Evolutionary conservation across 2,113 vertebrate species (phyloP).

Genomic region (Oxygymnocypris stewartii): DNA sequence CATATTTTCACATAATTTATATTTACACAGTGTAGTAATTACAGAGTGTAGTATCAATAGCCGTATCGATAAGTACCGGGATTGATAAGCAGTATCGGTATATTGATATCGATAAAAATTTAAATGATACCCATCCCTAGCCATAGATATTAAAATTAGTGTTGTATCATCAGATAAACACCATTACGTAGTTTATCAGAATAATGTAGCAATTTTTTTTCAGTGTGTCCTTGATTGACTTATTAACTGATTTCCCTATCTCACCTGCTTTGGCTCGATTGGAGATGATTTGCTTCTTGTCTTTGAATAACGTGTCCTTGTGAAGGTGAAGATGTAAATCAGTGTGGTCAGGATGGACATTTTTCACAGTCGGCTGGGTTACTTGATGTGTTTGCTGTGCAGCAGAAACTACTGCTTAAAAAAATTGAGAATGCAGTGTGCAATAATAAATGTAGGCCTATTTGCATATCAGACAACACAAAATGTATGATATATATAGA

Average conservation of each 20-base stretch:
- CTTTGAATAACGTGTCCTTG: constrained; percentile 11
- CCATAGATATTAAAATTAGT: neutral
- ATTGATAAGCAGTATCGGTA: too few relatives aligned
- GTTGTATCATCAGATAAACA: neutral
- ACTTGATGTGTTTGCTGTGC: neutral
- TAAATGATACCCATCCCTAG: neutral
- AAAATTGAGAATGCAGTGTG: neutral
- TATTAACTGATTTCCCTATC: neutral
- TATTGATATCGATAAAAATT: too few relatives aligned
- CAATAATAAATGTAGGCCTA: neutral
- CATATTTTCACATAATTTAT: too few relatives aligned
- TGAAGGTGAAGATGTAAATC: neutral
- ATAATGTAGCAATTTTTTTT: too few relatives aligned
- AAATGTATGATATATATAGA: too few relatives aligned
- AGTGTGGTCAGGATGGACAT: neutral
- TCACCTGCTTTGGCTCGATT: neutral
- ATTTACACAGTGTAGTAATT: too few relatives aligned
- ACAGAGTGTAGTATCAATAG: too few relatives aligned
- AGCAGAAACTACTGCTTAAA: neutral
- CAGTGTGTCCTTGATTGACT: neutral
- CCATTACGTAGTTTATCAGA: neutral
- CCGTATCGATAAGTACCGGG: too few relatives aligned
- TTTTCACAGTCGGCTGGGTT: neutral
- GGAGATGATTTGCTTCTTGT: neutral
- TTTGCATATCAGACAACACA: neutral